Evolutionary conservation across 1,140 invertebrate species (phyloP).

Genomic region (Delia radicum): DNA sequence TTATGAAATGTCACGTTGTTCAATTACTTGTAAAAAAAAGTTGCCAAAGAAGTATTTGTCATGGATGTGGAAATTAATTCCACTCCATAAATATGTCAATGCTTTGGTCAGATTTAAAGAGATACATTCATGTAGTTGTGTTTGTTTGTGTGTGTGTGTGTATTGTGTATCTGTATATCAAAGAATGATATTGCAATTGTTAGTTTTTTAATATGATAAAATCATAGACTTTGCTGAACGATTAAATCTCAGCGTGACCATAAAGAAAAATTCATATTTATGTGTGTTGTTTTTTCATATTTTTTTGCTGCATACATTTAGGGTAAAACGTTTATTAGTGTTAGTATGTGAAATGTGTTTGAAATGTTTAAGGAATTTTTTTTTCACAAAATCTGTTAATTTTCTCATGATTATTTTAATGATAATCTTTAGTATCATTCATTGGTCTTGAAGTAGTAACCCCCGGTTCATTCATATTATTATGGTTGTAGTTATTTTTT

Average conservation of each 20-base stretch:
- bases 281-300: neutral
- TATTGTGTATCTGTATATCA: neutral
- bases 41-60: neutral
- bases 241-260: neutral
- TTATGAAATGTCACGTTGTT: neutral
- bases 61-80: constrained; percentile 4
- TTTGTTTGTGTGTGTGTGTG: neutral
- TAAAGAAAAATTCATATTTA: neutral
- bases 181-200: neutral
- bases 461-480: neutral
- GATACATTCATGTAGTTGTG: neutral
- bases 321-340: neutral
- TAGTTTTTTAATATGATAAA: neutral
- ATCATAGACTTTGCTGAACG: neutral
- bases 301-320: neutral
- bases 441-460: neutral
- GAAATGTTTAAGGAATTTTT: no score
- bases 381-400: constrained; percentile 15
- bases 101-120: neutral
- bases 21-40: neutral
- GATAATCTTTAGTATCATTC: constrained; percentile 2
- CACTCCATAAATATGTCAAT: neutral
- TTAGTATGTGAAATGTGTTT: neutral
- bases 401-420: constrained; percentile 21
- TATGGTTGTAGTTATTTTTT: no score